Base-by-base conservation (phyloP, 2,797 vertebrate genomes). In the Lophotriccus pileatus region DNA sequence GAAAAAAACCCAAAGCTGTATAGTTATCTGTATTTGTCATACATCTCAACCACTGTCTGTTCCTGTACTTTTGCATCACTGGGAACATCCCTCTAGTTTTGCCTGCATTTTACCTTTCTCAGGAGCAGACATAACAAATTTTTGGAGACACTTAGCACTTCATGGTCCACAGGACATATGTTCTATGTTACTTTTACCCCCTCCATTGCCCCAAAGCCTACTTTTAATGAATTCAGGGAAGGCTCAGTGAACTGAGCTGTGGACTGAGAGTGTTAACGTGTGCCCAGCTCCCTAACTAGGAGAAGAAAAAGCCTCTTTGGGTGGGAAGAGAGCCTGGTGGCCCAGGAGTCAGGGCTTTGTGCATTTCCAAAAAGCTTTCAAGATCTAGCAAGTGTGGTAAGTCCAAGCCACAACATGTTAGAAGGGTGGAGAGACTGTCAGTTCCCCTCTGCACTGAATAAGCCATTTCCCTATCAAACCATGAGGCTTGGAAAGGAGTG, bases 81-180 rank as follows among this genome's bases (percentile, higher is more conserved):
- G 19, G 28, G 18, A 88, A 30, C 9, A 28, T 11, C 28, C 49
- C 56, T 63, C 13, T 11, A 84, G 39, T 22, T 91, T 46, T 83
- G 55, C 14, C 46, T 69, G 24, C 32, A 60, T 73, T 78, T 84
- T 64, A 60, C 30, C 14, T 78, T 76, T 62, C n/a, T 53, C 0
- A 0, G 36, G 20, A 79, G 12, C 19, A 60, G 9, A 10, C 23
- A 56, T 13, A 84, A 46, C 10, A 23, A 43, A 6, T 28, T 86
- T 80, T 47, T 87, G n/a, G 59, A 82, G 59, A 46, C 6, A 15
- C 4, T 69, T 32, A 64, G 55, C 23, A 34, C 27, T 72, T 41
- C 10, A 12, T 8, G 16, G 15, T 47, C 32, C 3, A 2, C 10
- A 55, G 14, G 6, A n/a, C 1, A 0, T 6, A 13, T 1, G 3